Base-by-base conservation (phyloP, 37 sponge, comb jelly and placozoan species). In the Chondrilla cf. caribensis region DNA sequence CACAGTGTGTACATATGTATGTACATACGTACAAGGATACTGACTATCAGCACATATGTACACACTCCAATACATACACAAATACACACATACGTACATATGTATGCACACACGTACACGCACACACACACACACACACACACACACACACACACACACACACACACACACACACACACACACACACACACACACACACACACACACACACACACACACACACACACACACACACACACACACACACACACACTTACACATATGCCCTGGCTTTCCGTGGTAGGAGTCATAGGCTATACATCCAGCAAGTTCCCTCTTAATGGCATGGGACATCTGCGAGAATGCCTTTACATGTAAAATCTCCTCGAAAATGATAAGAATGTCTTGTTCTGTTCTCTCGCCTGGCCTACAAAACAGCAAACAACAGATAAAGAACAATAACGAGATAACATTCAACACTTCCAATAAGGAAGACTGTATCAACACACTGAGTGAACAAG, bases 351-450 rank as follows among this genome's bases (percentile, higher is more conserved):
- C 78, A 80, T 94, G 85, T 29, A 94, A 35, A 26, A 94, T 58
- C 58, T 94, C 94, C 31, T 94, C 94, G 62, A 87, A 94, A 41
- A 94, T 90, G 80, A 88, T 57, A 25, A 86, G 79, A 54, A 90
- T 84, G 38, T 94, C 94, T 25, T 94, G 89, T 32, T 88, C 94
- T 42, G 82, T 81, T 24, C 94, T 58, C 71, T 90, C 86, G 4
- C 55, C 66, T 3, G 94, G 91, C 3, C 94, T 94, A 77, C 15
- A 5, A 8, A 3, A 64, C n/a, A n/a, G n/a, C n/a, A n/a, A 11
- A 54, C 57, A 54, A 17, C 11, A 17, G 17, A 17, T 17, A 54
- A n/a, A n/a, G n/a, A n/a, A n/a, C n/a, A n/a, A n/a, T n/a, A n/a
- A n/a, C n/a, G n/a, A n/a, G n/a, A n/a, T n/a, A n/a, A n/a, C n/a